These are phyloP conservation scores for Drosophila ogumai DNA, from an alignment of 1,140 invertebrate species.

Conservation along the genomic window DNA sequence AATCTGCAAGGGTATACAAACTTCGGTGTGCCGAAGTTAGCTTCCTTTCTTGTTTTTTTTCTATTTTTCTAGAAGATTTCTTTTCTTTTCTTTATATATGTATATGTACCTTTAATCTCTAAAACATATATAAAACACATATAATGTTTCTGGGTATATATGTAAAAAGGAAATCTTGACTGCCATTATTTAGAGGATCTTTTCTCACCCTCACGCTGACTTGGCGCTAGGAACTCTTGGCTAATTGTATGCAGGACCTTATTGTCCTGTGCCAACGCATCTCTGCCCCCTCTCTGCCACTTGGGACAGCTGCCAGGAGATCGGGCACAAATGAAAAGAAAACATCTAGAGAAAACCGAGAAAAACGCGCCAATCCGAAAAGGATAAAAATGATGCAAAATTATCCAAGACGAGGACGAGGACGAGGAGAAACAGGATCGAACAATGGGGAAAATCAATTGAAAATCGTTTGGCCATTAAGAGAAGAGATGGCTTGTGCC, in stretches of 20 bases:
- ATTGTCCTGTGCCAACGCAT: slow-evolving; percentile 37
- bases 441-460: slow-evolving; percentile 53
- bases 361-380: slow-evolving; percentile 59
- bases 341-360: slow-evolving; percentile 17
- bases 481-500: slow-evolving; percentile 40
- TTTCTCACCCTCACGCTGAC: slow-evolving; percentile 44
- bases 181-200: slow-evolving; percentile 9
- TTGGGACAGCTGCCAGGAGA: slow-evolving; percentile 56
- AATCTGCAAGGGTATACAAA: too few species aligned
- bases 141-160: neutral
- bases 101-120: neutral
- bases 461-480: slow-evolving; percentile 71
- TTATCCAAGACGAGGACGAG: slow-evolving; percentile 40
- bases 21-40: too few species aligned
- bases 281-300: neutral
- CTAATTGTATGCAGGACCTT: slow-evolving; percentile 54
- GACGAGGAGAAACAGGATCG: neutral
- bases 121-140: neutral
- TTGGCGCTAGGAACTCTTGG: slow-evolving; percentile 42
- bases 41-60: too few species aligned
- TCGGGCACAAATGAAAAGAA: slow-evolving; percentile 40
- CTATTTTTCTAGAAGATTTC: neutral
- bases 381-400: slow-evolving; percentile 72
- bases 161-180: slow-evolving; percentile 7
- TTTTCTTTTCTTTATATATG: neutral